Percentiles rank a stretch among this genome's conserved stretches.
These are phyloP conservation scores for Pammene aurita DNA, from an alignment of 2,888 invertebrate species.

Conservation along the genomic window DNA sequence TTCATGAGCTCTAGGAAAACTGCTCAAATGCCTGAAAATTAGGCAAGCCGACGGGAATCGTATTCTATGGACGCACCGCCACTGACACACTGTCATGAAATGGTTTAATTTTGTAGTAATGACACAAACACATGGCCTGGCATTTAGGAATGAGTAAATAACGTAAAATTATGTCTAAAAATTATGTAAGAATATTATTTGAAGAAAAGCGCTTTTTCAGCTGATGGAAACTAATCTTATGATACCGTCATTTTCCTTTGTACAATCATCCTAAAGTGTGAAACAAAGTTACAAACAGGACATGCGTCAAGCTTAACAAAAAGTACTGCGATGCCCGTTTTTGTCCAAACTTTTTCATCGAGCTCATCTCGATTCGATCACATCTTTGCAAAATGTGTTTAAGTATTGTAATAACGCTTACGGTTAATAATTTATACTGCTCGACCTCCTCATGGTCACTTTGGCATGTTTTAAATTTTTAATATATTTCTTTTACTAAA, in stretches of 20 bases:
- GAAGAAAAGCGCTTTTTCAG: background rate
- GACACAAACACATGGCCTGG: too few relatives aligned
- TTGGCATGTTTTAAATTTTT: background rate
- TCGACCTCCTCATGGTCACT: slow-evolving; percentile 33
- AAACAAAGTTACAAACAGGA: slow-evolving; percentile 14
- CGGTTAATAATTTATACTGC: slow-evolving; percentile 15
- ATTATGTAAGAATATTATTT: too few relatives aligned
- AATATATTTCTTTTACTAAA: background rate
- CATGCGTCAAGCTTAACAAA: slow-evolving; percentile 26
- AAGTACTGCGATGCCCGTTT: slow-evolving; percentile 26
- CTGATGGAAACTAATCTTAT: background rate
- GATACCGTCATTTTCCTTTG: background rate
- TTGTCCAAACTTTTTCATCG: slow-evolving; percentile 30
- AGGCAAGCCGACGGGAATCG: too few relatives aligned
- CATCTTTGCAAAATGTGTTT: slow-evolving; percentile 32
- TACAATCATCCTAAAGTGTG: background rate
- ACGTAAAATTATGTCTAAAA: too few relatives aligned
- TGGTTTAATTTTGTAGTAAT: too few relatives aligned
- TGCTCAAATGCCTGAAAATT: too few relatives aligned
- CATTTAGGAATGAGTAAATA: too few relatives aligned
- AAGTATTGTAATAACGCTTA: slow-evolving; percentile 26
- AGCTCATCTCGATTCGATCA: slow-evolving; percentile 12
- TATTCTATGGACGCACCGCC: too few relatives aligned
- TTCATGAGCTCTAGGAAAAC: too few relatives aligned
- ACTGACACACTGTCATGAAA: too few relatives aligned